Evolutionary conservation across 2,888 invertebrate genomes (phyloP), one percentile per base, ranked within the genome.

Genomic region (Ormyrus rosae): DNA sequence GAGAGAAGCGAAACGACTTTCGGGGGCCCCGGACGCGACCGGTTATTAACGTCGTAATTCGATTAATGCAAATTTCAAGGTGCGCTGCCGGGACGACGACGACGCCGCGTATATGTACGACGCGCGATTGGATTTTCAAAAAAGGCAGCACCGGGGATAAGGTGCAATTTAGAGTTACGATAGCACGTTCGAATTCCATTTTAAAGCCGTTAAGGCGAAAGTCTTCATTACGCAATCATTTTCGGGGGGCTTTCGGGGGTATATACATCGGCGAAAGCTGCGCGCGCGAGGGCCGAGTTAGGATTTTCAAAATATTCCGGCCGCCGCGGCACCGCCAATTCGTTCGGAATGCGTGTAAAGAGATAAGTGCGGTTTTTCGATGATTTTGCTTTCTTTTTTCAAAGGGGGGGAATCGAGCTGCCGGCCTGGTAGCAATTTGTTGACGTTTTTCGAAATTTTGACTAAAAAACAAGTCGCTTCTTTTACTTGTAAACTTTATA

Each of bases 41-140:
- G 71, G 61, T 72, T 76, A 77, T 68, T 76, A 71, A 63, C 68
- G 61, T 67, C 64, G 68, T 76, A 72, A 67, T 72, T 77, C 76
- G 80, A 76, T 80, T 80, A 77, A 80, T 77, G 67, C 76, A 80
- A 77, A 80, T 77, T 80, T 80, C 76, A 76, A 80, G 75, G 75
- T 71, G 70, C 70, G 6, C 51, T 13, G 46, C 34, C 34, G 34
- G 34, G 34, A 34, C 34, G 34, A 34, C 34, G 34, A 34, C 34
- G 34, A 0, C 34, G 56, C 51, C 67, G 34, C 60, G n/a, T 58
- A 67, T n/a, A 58, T 19, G 19, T 19, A 19, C 19, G 19, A 13
- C 45, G 65, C 9, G 7, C 68, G 55, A 61, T 76, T 68, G 68
- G 53, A 68, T 68, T 76, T 76, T 61, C 19, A 51, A 58, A 50